Base-by-base conservation (phyloP, 2,888 invertebrate species). In the Conistra vaccinii region DNA sequence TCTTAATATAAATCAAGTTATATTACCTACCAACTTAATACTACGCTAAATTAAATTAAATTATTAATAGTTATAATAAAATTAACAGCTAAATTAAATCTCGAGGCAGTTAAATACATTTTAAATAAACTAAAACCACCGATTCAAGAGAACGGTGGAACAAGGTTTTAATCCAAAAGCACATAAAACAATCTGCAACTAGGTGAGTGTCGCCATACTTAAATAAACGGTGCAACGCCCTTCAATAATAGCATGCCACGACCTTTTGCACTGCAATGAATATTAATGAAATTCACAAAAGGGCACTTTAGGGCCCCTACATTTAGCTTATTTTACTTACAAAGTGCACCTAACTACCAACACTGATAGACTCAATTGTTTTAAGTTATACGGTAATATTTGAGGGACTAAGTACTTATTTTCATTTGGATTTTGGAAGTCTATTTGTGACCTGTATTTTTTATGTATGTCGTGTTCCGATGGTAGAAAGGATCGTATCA, bases 261-360 rank as follows among this genome's bases (percentile, higher is more conserved):
- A 86, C 88, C 88, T 84, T 87, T 87, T 63, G 53, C 73, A 70
- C 69, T 81, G 72, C 72, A 53, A 88, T 87, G 88, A 88, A 87
- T 87, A 88, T 87, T 83, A 81, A 88, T 87, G 81, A 71, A 77
- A 80, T 78, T 81, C 85, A 84, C 80, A 51, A 87, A 86, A 86
- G 84, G 73, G 74, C 79, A 84, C 87, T 81, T 81, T 81, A 72
- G 61, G 66, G 61, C 61, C 67, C 69, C 73, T 66, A 63, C 69
- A 74, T 82, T 70, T 32, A 66, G 78, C 78, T 81, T 86, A 87
- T 86, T 87, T 87, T 65, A 86, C 88, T 83, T 39, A 86, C 88
- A 86, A 83, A 85, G 81, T 83, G 76, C 61, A 61, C 20, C 55
- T 61, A 53, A 78, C 79, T 78, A 67, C 32, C 29, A 45, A 69